phyloP scores from a whole-genome alignment of 1,140 invertebrate species.

The Drosophila grimshawi region DNA sequence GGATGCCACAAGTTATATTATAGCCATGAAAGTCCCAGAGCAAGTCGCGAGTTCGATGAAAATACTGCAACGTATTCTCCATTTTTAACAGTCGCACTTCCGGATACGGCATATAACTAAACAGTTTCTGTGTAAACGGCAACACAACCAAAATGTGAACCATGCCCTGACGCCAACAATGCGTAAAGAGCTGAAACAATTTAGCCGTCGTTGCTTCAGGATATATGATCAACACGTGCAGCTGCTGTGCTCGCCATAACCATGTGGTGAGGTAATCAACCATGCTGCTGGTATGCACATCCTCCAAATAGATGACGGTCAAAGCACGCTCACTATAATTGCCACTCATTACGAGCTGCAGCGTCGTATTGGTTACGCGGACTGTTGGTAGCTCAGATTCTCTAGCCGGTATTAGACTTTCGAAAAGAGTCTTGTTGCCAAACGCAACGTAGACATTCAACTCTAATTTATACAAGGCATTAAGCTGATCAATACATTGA shows the following conservation, averaged over 20 bases:
- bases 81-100: conserved; percentile 21
- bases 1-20: conserved; percentile 49
- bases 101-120: conserved; percentile 55
- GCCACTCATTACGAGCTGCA: conserved; percentile 34
- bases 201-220: not conserved
- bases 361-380: conserved; percentile 4
- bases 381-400: conserved; percentile 21
- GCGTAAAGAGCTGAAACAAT: conserved; percentile 29
- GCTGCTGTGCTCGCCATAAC: conserved; percentile 59
- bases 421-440: conserved; percentile 12
- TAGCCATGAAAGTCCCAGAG: conserved; percentile 52
- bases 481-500: conserved; percentile 42
- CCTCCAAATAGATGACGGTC: conserved; percentile 55
- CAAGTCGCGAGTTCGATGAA: not conserved
- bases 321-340: conserved; percentile 51
- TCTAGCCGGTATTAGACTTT: conserved; percentile 7
- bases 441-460: conserved; percentile 59
- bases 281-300: not conserved
- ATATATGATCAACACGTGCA: conserved; percentile 57
- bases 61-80: conserved; percentile 28
- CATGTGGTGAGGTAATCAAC: conserved; percentile 46
- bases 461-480: conserved; percentile 40
- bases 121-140: conserved; percentile 17
- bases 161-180: conserved; percentile 56
- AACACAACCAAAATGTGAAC: conserved; percentile 42